These are phyloP conservation scores for Aricia agestis DNA, from an alignment of 1,140 invertebrate species.

Conservation along the genomic window DNA sequence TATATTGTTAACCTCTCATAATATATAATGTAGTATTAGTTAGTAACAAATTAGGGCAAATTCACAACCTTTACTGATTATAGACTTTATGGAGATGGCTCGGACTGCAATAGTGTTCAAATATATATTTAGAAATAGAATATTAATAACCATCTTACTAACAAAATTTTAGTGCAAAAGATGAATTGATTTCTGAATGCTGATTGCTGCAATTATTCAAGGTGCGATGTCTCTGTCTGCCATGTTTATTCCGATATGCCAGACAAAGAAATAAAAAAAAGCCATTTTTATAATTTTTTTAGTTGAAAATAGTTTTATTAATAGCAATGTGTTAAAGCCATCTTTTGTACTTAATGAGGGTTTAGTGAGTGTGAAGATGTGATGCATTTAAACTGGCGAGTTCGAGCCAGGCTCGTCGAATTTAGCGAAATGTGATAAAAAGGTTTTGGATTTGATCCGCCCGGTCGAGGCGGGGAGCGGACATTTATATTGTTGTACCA, in stretches of 20 bases:
- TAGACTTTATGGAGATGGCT: conserved; percentile 7
- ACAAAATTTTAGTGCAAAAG: too few relatives aligned
- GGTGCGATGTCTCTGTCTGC: too few relatives aligned
- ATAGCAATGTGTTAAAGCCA: too few relatives aligned
- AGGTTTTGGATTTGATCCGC: conserved; percentile 28
- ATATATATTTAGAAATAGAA: not conserved
- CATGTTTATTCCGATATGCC: too few relatives aligned
- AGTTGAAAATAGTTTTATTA: too few relatives aligned
- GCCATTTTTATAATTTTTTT: too few relatives aligned
- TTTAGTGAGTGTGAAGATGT: not conserved
- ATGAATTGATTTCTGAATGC: too few relatives aligned
- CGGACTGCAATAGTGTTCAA: not conserved
- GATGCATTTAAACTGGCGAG: not conserved
- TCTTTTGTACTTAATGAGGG: too few relatives aligned
- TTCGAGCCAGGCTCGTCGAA: conserved; percentile 8
- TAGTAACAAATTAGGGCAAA: conserved; percentile 30
- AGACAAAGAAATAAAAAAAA: too few relatives aligned
- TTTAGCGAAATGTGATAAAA: conserved; percentile 18
- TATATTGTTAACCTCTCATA: conserved; percentile 21
- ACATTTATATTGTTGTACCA: conserved; percentile 2
- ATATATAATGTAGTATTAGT: conserved; percentile 29
- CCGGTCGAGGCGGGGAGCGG: conserved; percentile 9
- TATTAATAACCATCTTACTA: not conserved
- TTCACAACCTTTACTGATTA: conserved; percentile 27
- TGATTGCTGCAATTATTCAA: too few relatives aligned